phyloP scores from a whole-genome alignment of 2,113 vertebrate genomes.

The Perca fluviatilis region DNA sequence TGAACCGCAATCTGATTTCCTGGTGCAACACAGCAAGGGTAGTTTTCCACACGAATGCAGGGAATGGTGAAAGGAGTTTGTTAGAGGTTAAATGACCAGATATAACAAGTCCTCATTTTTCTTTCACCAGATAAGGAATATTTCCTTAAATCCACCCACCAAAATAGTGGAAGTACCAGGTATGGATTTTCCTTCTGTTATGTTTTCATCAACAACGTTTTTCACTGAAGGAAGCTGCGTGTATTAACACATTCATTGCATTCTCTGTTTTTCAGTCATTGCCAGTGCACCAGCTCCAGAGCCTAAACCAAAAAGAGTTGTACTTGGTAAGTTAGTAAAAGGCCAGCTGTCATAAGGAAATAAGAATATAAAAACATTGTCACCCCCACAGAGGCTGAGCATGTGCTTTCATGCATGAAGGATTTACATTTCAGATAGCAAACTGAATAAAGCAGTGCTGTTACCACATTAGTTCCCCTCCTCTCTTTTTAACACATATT shows the following conservation, averaged over 20 bases:
- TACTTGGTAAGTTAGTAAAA: slow-evolving; percentile 83
- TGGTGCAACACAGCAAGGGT: not conserved
- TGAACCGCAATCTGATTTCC: not conserved
- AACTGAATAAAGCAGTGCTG: not conserved
- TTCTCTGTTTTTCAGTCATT: slow-evolving; percentile 73
- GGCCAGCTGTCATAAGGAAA: not conserved
- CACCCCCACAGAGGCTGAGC: slow-evolving; percentile 37
- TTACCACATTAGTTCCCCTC: not conserved
- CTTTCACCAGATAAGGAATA: slow-evolving; percentile 85
- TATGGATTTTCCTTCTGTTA: slow-evolving; percentile 62
- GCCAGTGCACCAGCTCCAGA: slow-evolving; percentile 67
- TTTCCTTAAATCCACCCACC: slow-evolving; percentile 78
- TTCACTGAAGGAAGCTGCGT: not conserved
- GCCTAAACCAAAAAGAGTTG: slow-evolving; percentile 80
- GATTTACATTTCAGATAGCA: not conserved
- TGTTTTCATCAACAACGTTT: not conserved
- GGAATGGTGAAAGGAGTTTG: not conserved
- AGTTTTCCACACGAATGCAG: not conserved
- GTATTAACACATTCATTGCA: rapidly evolving
- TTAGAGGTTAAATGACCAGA: not conserved
- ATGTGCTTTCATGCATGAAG: slow-evolving; percentile 40
- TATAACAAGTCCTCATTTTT: not conserved
- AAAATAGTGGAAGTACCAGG: slow-evolving; percentile 81
- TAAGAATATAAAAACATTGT: not conserved
- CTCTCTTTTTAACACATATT: slow-evolving; percentile 35